phyloP scores from a whole-genome alignment of 23 tunicate species.

The Halocynthia aurantium region DNA sequence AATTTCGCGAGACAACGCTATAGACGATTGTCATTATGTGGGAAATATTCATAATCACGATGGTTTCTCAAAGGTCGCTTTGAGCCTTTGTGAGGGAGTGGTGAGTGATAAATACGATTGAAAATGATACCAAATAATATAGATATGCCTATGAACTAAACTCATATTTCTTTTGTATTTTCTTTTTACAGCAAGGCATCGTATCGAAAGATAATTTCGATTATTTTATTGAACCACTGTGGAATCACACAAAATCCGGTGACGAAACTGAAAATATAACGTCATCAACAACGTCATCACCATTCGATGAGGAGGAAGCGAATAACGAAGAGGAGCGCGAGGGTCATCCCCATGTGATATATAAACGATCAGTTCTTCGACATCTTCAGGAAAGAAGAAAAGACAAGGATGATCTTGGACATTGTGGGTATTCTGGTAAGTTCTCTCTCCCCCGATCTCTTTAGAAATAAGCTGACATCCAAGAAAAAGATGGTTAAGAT shows the following conservation, averaged over 20 bases:
- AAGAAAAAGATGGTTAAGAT: not conserved
- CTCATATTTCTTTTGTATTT: not conserved
- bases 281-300: conserved; percentile 17
- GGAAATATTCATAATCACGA: conserved; percentile 87
- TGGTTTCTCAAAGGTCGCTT: conserved; percentile 80
- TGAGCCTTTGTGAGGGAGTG: conserved; percentile 91
- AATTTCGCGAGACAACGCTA: conserved; percentile 34
- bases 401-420: conserved; percentile 50
- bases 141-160: not conserved
- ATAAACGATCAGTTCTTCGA: conserved; percentile 47
- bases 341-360: conserved; percentile 84
- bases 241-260: conserved; percentile 62
- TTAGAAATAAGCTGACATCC: not conserved
- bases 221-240: conserved; percentile 90
- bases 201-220: conserved; percentile 67
- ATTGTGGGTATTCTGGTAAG: conserved; percentile 65
- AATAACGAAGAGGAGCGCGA: conserved; percentile 23
- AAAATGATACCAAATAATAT: not conserved
- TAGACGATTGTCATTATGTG: conserved; percentile 82
- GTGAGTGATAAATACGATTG: conserved; percentile 30
- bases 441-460: not conserved
- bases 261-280: not conserved
- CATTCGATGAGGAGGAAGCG: conserved; percentile 19
- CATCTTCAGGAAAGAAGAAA: conserved; percentile 47
- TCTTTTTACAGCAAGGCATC: conserved; percentile 78